Evolutionary conservation across 1,140 invertebrate species (phyloP), one percentile per base, ranked within the genome.

Genomic region (Leptopilina clavipes): DNA sequence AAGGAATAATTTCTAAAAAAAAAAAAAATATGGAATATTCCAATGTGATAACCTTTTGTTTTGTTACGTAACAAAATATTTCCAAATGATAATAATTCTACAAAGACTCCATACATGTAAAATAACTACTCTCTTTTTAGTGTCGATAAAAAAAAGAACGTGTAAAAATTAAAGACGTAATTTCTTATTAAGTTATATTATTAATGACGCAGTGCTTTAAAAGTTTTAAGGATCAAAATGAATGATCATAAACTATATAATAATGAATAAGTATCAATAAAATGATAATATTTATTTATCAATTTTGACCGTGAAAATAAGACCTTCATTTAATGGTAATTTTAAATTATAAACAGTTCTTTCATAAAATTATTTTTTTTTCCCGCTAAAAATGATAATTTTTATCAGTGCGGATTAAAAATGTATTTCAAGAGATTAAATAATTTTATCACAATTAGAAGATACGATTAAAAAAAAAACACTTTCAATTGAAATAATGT

Each of bases 21-120:
- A 19, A 56, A 56, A 7, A 10, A 9, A 25, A 52, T 19, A 14
- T 44, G 43, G 45, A 74, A 70, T 74, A 9, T 74, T 74, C 12
- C 48, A 43, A 59, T n/a, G 37, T 70, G 73, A 74, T 74, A 74
- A 74, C 73, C 70, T 59, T 43, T 5, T 31, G n/a, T 65, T 65
- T 65, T 37, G 9, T 72, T 76, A 18, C 74, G 44, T 71, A 71
- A 76, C 17, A 48, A 18, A 71, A 19, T 11, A 71, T 22, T 44
- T 18, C 40, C 14, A 11, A 43, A 18, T 44, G 40, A 9, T 40
- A 31, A 71, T 25, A 17, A 56, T 18, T 65, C 5, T 22, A 31
- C 59, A 31, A 25, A 65, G 52, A 54, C 3, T 54, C 52, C 25
- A 12, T 22, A 14, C 11, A 65, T 6, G n/a, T 31, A 31, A 65